A percentile compares a stretch with the other conserved stretches of the same genome.
Conservation (phyloP, 64 coral and sea anemone genomes). For the Montipora capricornis region DNA sequence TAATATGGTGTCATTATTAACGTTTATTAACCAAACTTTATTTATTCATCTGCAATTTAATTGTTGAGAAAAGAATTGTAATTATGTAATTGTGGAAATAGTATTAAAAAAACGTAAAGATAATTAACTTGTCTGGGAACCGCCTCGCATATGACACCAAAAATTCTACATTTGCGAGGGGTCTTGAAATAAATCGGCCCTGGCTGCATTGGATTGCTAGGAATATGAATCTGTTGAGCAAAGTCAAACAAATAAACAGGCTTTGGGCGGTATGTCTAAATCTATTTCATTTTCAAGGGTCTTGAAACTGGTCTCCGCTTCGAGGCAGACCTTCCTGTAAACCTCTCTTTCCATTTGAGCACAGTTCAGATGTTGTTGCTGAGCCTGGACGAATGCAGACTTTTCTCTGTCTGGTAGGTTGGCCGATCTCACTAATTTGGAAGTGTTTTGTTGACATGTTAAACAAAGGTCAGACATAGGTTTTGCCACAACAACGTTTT, state of each 20-base stretch:
- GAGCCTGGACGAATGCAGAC: conserved; percentile 9
- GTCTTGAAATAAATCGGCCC: too few relatives aligned
- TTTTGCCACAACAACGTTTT: background rate
- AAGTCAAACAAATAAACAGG: background rate
- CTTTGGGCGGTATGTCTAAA: background rate
- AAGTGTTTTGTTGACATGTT: conserved; percentile 59
- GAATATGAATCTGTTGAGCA: too few relatives aligned
- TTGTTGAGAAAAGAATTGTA: too few relatives aligned
- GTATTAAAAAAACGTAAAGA: too few relatives aligned
- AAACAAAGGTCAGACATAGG: conserved; percentile 53
- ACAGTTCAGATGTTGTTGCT: conserved; percentile 60
- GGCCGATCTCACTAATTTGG: conserved; percentile 23
- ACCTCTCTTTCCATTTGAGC: conserved; percentile 35
- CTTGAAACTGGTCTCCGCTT: background rate
- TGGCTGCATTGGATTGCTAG: too few relatives aligned
- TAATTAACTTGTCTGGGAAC: too few relatives aligned
- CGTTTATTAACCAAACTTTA: too few relatives aligned
- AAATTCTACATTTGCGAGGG: too few relatives aligned
- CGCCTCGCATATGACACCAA: too few relatives aligned
- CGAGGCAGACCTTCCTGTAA: conserved; percentile 27
- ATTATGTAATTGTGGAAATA: too few relatives aligned
- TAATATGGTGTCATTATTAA: too few relatives aligned
- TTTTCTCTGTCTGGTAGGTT: conserved; percentile 19
- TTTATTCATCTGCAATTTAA: too few relatives aligned
- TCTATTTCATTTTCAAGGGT: background rate